These are phyloP conservation scores for Liasis olivaceus DNA, from an alignment of 2,797 vertebrate genomes.

Conservation along the genomic window DNA sequence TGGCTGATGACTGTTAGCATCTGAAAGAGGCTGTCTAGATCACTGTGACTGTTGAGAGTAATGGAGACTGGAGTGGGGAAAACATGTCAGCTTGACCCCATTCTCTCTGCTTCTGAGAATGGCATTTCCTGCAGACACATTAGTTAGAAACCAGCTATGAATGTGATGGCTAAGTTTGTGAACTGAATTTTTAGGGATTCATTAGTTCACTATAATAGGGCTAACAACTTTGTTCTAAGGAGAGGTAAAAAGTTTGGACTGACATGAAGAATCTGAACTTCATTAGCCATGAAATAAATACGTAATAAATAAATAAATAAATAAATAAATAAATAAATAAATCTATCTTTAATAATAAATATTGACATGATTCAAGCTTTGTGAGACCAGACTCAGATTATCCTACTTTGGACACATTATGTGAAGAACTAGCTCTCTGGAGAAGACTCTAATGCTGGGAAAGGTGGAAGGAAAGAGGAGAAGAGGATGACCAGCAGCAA, in stretches of 20 bases:
- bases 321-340: background rate
- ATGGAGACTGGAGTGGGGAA: constrained; percentile 10
- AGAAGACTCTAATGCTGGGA: background rate
- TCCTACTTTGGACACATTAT: background rate
- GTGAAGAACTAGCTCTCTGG: background rate
- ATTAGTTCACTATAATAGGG: background rate
- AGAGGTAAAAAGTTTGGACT: background rate
- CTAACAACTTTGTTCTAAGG: background rate
- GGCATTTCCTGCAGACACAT: background rate
- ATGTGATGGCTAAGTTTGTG: constrained; percentile 17
- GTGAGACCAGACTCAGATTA: background rate
- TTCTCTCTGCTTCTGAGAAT: background rate
- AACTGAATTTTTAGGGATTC: constrained; percentile 35
- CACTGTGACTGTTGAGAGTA: background rate
- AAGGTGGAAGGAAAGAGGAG: background rate
- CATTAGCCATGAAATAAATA: background rate
- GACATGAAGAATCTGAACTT: background rate
- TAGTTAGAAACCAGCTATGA: constrained; percentile 24
- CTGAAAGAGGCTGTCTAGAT: constrained; percentile 10
- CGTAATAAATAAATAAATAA: background rate
- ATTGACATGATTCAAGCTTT: background rate
- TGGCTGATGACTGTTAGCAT: constrained; percentile 8
- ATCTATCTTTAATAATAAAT: background rate
- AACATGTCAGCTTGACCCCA: constrained; percentile 30
- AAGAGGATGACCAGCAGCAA: background rate